These are phyloP conservation scores for Ctenopoma kingsleyae DNA, from an alignment of 2,797 vertebrate genomes.

Conservation along the genomic window DNA sequence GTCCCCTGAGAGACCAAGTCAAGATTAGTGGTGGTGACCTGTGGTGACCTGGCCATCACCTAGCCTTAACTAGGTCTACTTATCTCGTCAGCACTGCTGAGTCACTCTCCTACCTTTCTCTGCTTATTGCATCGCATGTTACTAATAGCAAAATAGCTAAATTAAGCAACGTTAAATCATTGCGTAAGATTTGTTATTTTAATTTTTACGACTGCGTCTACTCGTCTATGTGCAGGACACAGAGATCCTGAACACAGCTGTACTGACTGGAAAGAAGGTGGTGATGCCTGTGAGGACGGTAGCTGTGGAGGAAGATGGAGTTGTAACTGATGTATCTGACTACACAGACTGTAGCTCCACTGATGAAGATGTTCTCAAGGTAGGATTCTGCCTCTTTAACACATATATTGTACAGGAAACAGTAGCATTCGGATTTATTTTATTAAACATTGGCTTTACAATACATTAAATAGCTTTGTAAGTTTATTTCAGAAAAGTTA, in stretches of 20 bases:
- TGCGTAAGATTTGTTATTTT: not conserved
- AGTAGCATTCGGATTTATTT: not conserved
- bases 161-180: not conserved
- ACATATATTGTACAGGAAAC: not conserved
- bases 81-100: slow-evolving; percentile 36
- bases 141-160: not conserved
- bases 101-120: slow-evolving; percentile 6
- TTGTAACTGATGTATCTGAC: slow-evolving; percentile 86
- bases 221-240: slow-evolving; percentile 85
- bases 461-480: not conserved
- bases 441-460: not conserved
- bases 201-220: not conserved
- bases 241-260: slow-evolving; percentile 93
- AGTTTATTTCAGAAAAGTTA: not conserved
- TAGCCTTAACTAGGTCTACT: slow-evolving; percentile 18
- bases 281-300: slow-evolving; percentile 90
- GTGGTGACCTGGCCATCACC: slow-evolving; percentile 40
- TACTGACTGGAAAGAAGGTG: slow-evolving; percentile 93
- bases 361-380: slow-evolving; percentile 94
- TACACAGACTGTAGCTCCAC: slow-evolving; percentile 91
- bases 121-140: not conserved
- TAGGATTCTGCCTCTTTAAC: slow-evolving; percentile 52
- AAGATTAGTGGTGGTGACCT: slow-evolving; percentile 43
- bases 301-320: slow-evolving; percentile 90
- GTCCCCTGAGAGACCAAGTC: slow-evolving; percentile 40